Conservation (phyloP, 37 sponge, comb jelly and placozoan genomes). For the Oopsacas minuta region DNA sequence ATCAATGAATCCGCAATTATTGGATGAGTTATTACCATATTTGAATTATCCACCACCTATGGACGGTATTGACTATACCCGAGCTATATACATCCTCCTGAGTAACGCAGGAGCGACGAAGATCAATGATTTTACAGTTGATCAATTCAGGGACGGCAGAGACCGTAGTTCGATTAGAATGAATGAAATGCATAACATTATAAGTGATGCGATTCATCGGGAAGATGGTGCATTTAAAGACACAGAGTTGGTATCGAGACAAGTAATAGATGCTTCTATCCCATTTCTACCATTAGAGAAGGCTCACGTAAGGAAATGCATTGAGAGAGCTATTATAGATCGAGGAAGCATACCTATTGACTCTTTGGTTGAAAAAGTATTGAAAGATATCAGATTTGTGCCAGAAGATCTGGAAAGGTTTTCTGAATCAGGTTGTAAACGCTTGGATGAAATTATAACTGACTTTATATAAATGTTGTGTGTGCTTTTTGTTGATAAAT, state of each 20-base stretch:
- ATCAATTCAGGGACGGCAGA: neutral
- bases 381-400: neutral
- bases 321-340: slow-evolving; percentile 3
- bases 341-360: neutral
- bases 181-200: slow-evolving; percentile 13
- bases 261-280: slow-evolving; percentile 18
- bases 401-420: slow-evolving; percentile 5
- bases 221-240: neutral
- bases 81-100: neutral
- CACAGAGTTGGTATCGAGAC: neutral
- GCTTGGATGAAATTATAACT: neutral
- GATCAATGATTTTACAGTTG: slow-evolving; percentile 13
- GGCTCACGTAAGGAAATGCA: neutral
- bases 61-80: slow-evolving; percentile 3
- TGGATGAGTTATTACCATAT: neutral
- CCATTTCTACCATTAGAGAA: slow-evolving; percentile 25
- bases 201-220: neutral
- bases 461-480: neutral
- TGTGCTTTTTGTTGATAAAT: neutral
- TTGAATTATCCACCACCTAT: neutral
- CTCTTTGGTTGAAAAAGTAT: neutral
- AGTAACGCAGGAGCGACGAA: slow-evolving; percentile 18
- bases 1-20: neutral
- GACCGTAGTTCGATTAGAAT: neutral
- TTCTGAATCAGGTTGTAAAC: neutral